phyloP scores from a whole-genome alignment of 2,797 vertebrate genomes.

The Emys orbicularis region DNA sequence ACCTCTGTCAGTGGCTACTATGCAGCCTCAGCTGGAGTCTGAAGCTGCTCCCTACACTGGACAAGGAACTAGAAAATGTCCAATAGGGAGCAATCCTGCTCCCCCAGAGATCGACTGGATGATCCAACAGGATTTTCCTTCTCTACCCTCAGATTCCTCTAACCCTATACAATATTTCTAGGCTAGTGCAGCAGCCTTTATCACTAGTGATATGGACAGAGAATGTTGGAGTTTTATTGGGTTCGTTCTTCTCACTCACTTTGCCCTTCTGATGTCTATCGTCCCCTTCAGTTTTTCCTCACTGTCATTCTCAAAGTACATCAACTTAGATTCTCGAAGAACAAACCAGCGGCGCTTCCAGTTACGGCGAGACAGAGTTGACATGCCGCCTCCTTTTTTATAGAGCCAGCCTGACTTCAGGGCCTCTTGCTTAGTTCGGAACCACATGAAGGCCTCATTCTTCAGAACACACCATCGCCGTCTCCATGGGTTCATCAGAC shows the following conservation, averaged over 20 bases:
- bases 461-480: conserved; percentile 95
- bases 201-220: not conserved
- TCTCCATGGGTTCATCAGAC: conserved; percentile 94
- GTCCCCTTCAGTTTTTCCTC: conserved; percentile 94
- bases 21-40: conserved; percentile 39
- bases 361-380: conserved; percentile 92
- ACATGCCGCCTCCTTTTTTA: conserved; percentile 94
- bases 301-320: conserved; percentile 93
- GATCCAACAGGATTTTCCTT: not conserved
- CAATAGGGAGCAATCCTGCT: not conserved
- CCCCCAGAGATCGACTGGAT: conserved; percentile 8
- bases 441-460: conserved; percentile 97
- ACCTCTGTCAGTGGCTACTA: conserved; percentile 19
- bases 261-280: conserved; percentile 88
- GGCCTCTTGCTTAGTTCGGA: conserved; percentile 93
- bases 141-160: conserved; percentile 14
- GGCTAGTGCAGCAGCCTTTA: not conserved
- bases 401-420: conserved; percentile 94
- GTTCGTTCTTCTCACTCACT: conserved; percentile 79
- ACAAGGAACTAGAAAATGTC: not conserved
- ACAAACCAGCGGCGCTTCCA: conserved; percentile 97
- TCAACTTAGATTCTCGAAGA: conserved; percentile 90
- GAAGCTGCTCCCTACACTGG: conserved; percentile 19
- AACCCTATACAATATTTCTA: not conserved
- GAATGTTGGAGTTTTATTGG: not conserved